Conservation (phyloP, 2,113 vertebrate species). For the Cryptotis parvus region DNA sequence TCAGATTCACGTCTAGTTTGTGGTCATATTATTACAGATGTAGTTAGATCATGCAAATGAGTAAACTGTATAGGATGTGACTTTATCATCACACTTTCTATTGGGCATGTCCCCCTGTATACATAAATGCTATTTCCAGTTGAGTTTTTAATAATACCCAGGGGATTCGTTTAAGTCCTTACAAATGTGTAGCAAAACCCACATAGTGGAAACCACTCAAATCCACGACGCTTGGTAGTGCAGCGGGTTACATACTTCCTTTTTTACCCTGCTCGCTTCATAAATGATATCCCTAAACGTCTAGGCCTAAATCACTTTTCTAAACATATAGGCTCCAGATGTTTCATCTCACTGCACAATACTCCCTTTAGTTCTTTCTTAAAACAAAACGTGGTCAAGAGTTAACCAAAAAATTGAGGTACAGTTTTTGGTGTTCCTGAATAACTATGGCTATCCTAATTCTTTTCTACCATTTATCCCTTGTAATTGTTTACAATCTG, state of each 20-base stretch:
- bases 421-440: conserved; percentile 33
- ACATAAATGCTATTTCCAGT: background rate
- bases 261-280: conserved; percentile 48
- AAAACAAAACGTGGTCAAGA: conserved; percentile 17
- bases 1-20: conserved; percentile 20
- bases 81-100: conserved; percentile 53
- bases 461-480: background rate
- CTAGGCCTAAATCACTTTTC: conserved; percentile 71
- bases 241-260: background rate
- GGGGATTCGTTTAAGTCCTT: conserved; percentile 29
- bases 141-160: background rate
- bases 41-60: conserved; percentile 79
- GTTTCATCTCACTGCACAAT: conserved; percentile 33
- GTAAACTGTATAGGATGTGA: conserved; percentile 19
- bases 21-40: conserved; percentile 63
- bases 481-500: conserved; percentile 51
- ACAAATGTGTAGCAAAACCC: conserved; percentile 54
- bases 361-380: conserved; percentile 53
- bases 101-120: conserved; percentile 35
- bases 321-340: background rate
- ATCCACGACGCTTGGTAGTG: background rate
- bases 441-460: conserved; percentile 75
- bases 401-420: conserved; percentile 48
- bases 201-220: background rate
- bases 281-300: conserved; percentile 68